phyloP scores from a whole-genome alignment of 2,797 vertebrate species.

The Adelosebastes latens region DNA sequence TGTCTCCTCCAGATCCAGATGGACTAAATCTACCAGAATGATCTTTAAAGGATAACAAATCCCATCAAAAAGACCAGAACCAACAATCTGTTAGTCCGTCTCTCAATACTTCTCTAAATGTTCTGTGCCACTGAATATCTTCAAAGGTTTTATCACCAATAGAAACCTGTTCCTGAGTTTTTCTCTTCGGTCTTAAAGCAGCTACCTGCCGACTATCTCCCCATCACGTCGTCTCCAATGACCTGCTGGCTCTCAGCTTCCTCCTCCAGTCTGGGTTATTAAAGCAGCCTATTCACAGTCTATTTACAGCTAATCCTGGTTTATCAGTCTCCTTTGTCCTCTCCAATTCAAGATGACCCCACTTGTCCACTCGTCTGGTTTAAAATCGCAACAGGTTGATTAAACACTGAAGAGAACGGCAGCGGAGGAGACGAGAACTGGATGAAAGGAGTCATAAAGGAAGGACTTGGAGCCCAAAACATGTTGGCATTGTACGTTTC shows the following conservation, averaged over 20 bases:
- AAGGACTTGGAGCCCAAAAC: background rate
- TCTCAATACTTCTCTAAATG: too few relatives aligned
- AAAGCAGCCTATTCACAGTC: constrained; percentile 10
- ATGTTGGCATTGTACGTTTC: background rate
- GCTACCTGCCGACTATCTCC: constrained; percentile 16
- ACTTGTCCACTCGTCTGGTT: background rate
- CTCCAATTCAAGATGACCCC: background rate
- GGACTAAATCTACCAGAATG: background rate
- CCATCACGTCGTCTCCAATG: constrained; percentile 22
- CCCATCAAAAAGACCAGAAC: background rate
- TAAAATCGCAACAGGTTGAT: constrained; percentile 5
- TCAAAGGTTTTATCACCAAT: constrained; percentile 4
- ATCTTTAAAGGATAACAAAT: background rate
- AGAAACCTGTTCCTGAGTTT: background rate
- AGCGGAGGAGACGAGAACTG: background rate
- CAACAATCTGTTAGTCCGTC: background rate
- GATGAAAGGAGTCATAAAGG: background rate
- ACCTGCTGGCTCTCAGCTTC: constrained; percentile 5
- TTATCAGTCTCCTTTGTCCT: constrained; percentile 16
- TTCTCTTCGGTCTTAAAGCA: constrained; percentile 16
- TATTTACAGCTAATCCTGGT: constrained; percentile 18
- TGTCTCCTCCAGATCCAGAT: background rate
- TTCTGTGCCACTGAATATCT: background rate
- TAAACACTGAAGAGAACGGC: constrained; percentile 1
- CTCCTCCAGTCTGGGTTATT: constrained; percentile 7